A percentile compares a stretch with the other conserved stretches of the same genome.
Evolutionary conservation across 2,113 vertebrate genomes (phyloP).

Genomic region (Nycticryphes semicollaris): DNA sequence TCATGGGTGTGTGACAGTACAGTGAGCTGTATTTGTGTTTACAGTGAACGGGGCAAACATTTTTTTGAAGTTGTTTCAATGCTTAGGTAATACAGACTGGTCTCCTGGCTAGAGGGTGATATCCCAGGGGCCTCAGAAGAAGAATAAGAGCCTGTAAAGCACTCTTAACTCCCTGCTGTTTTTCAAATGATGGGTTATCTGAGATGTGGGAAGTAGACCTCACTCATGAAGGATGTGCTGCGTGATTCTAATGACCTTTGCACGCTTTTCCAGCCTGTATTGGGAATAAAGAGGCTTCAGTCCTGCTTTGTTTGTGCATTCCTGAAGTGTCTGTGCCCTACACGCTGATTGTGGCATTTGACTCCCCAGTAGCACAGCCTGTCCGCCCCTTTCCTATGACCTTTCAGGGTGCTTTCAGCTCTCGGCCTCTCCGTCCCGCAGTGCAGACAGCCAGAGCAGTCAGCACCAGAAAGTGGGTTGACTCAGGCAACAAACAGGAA

Average conservation of each 20-base stretch:
- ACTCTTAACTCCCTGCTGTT: background rate
- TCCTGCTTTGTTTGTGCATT: slow-evolving; percentile 38
- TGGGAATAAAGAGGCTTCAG: slow-evolving; percentile 19
- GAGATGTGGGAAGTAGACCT: background rate
- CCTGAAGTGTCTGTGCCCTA: background rate
- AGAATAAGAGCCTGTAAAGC: background rate
- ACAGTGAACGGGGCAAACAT: background rate
- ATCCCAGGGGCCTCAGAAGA: background rate
- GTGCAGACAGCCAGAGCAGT: background rate
- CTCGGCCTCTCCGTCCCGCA: rapidly evolving
- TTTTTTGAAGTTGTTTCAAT: background rate
- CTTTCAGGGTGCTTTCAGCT: background rate
- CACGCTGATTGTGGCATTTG: background rate
- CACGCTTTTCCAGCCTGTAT: background rate
- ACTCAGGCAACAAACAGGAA: background rate
- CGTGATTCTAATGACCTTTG: background rate
- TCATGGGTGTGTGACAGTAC: background rate
- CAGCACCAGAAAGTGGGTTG: background rate
- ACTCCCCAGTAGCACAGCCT: background rate
- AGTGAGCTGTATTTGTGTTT: background rate
- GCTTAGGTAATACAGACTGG: background rate
- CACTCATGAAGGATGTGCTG: background rate
- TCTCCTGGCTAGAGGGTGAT: background rate
- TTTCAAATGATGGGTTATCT: background rate
- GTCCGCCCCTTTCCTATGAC: background rate